Evolutionary conservation across 30 jellyfish, hydroid and myxozoan genomes (phyloP).

Genomic region (Rhopilema esculentum): DNA sequence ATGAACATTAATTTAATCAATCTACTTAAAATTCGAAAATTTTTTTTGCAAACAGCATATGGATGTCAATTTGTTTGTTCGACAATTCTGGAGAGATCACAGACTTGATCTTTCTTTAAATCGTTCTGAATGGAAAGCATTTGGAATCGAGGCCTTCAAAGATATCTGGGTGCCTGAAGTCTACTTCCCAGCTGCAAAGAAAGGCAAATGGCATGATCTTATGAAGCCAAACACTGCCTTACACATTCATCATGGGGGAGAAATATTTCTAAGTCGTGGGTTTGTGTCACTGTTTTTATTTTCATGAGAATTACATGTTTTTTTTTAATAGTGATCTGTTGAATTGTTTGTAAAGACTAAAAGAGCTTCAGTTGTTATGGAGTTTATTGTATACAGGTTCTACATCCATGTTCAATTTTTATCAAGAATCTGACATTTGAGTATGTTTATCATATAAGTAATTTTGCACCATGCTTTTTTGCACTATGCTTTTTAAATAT

Average conservation of each 20-base stretch:
- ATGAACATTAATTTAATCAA: no score
- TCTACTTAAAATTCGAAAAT: background rate
- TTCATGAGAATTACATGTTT: background rate
- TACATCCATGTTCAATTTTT: no score
- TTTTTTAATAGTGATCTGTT: no score
- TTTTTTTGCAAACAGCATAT: conserved; percentile 34
- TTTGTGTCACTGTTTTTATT: background rate
- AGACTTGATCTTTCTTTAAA: conserved; percentile 28
- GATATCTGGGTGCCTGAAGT: conserved; percentile 79
- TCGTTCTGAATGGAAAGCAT: conserved; percentile 7
- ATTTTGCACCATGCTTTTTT: no score
- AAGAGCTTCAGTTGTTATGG: no score
- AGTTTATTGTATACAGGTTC: no score
- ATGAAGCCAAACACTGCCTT: conserved; percentile 59
- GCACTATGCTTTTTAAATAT: no score
- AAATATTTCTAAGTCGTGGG: conserved; percentile 68
- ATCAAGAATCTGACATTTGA: no score
- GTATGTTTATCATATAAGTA: no score
- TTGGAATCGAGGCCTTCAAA: conserved; percentile 51
- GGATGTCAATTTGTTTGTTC: conserved; percentile 53
- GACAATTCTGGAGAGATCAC: conserved; percentile 78
- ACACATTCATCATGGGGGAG: conserved; percentile 54
- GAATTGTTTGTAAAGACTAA: no score
- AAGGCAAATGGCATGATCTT: conserved; percentile 44
- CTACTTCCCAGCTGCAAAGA: conserved; percentile 69